Evolutionary conservation across 2,888 invertebrate genomes (phyloP).

Genomic region (Carabus problematicus): DNA sequence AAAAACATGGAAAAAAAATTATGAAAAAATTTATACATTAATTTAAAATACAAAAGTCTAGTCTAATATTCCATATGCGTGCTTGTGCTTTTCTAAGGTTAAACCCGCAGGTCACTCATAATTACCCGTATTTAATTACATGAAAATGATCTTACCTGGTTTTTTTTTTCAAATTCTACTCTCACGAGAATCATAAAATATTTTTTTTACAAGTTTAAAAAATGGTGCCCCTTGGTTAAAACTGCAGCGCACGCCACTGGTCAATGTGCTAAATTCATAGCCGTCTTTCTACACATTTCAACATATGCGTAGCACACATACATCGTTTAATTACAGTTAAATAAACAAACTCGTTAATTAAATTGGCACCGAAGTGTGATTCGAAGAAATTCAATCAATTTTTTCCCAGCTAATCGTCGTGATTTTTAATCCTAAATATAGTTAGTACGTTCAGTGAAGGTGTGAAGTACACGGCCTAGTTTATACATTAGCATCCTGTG

Average conservation of each 20-base stretch:
- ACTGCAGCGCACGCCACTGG: neutral
- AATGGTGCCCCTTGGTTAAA: too few species aligned
- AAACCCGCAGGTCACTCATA: conserved; percentile 20
- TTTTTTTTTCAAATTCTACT: conserved; percentile 1
- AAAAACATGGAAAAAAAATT: neutral
- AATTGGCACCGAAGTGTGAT: conserved; percentile 17
- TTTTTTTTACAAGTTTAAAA: too few species aligned
- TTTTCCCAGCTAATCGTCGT: too few species aligned
- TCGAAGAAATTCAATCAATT: conserved; percentile 11
- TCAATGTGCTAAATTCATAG: conserved; percentile 8
- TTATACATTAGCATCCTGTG: too few species aligned
- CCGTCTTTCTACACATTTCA: neutral
- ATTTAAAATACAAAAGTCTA: too few species aligned
- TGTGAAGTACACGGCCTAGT: too few species aligned
- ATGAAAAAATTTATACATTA: neutral
- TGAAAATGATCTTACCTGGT: neutral
- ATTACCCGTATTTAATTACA: conserved; percentile 22
- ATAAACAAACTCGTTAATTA: conserved; percentile 25
- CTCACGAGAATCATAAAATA: neutral
- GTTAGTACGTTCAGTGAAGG: neutral
- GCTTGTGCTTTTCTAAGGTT: conserved; percentile 4
- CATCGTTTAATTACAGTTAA: conserved; percentile 25
- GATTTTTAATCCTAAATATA: too few species aligned
- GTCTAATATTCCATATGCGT: conserved; percentile 1
- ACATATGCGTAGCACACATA: conserved; percentile 11